phyloP scores from a whole-genome alignment of 2,113 vertebrate species.

The Setophaga coronata region DNA sequence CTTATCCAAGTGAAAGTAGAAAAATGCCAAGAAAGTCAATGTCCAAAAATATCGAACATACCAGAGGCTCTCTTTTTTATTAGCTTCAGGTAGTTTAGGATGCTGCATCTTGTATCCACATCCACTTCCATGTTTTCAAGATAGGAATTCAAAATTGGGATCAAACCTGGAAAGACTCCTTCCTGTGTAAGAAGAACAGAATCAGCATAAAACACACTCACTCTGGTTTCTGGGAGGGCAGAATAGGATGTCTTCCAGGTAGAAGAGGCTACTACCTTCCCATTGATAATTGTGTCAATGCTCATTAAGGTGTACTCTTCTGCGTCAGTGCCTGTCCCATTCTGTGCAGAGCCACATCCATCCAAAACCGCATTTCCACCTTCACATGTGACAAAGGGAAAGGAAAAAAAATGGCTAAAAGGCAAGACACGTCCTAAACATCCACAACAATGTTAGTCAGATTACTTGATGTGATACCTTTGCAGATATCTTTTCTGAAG shows the following conservation, averaged over 20 bases:
- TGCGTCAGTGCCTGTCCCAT: constrained; percentile 68
- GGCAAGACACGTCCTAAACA: background rate
- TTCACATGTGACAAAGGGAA: constrained; percentile 16
- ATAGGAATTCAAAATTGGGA: constrained; percentile 95
- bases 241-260: background rate
- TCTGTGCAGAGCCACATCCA: constrained; percentile 77
- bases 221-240: background rate
- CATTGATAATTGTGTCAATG: constrained; percentile 98
- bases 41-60: constrained; percentile 49
- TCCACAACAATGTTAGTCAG: background rate
- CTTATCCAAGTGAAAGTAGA: background rate
- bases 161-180: constrained; percentile 94
- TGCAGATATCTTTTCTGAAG: constrained; percentile 95
- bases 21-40: background rate
- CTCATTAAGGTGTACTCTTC: constrained; percentile 94
- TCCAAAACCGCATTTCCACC: constrained; percentile 88
- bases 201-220: background rate
- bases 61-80: constrained; percentile 98
- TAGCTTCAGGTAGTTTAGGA: constrained; percentile 96
- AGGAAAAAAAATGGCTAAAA: background rate
- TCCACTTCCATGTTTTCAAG: constrained; percentile 99
- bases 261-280: constrained; percentile 82
- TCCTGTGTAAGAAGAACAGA: constrained; percentile 76
- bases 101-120: constrained; percentile 96
- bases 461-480: constrained; percentile 75